Evolutionary conservation across 2,797 vertebrate species (phyloP).

Genomic region (Lutjanus argentimaculatus): DNA sequence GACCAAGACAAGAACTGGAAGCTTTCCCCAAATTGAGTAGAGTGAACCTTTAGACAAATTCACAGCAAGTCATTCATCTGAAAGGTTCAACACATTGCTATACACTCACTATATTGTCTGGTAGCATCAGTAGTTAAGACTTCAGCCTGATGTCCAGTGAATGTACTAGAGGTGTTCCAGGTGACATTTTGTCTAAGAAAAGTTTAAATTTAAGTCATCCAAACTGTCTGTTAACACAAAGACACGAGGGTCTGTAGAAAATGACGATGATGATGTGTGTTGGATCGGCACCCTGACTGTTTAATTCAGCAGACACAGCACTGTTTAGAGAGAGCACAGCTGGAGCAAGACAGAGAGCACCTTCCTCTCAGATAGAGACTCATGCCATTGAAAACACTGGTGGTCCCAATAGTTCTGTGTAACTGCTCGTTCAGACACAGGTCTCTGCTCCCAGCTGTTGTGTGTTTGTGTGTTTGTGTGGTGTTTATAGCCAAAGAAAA

Average conservation of each 20-base stretch:
- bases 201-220: constrained; percentile 20
- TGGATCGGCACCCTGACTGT: constrained; percentile 8
- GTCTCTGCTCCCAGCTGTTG: constrained; percentile 43
- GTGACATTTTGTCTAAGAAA: constrained; percentile 7
- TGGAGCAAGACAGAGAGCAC: constrained; percentile 38
- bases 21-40: background rate
- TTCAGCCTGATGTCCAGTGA: too few relatives aligned
- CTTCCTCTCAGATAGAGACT: background rate
- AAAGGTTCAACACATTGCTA: background rate
- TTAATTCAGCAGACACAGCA: constrained; percentile 30
- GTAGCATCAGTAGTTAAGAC: background rate
- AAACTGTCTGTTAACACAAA: constrained; percentile 11
- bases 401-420: background rate
- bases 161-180: background rate
- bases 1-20: background rate
- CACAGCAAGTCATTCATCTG: background rate
- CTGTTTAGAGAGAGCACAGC: constrained; percentile 67
- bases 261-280: background rate
- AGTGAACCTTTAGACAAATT: background rate
- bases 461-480: constrained; percentile 18
- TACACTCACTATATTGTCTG: background rate
- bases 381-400: background rate
- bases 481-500: constrained; percentile 75
- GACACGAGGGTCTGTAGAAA: background rate
- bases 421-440: background rate